Percentiles rank a stretch among this genome's conserved stretches.
Conservation (phyloP, 2,797 vertebrate species). For the Parauchenoglanis ngamensis region DNA sequence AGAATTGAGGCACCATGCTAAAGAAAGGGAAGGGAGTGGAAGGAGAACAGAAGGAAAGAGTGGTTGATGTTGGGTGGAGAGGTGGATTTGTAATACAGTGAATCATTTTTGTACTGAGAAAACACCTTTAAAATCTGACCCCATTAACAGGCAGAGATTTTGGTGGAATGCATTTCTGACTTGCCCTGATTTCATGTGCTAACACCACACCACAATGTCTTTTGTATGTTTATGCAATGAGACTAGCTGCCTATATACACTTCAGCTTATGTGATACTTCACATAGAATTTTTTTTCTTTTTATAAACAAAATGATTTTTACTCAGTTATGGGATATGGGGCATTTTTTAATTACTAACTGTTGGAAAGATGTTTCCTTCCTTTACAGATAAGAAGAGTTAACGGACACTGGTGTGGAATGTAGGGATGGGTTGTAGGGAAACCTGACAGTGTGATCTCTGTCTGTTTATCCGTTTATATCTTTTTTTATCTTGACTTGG, state of each 20-base stretch:
- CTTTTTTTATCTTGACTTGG: constrained; percentile 41
- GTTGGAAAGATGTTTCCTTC: not conserved
- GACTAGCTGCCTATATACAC: not conserved
- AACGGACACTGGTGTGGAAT: not conserved
- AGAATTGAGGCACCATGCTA: constrained; percentile 59
- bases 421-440: not conserved
- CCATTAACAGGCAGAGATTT: not conserved
- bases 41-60: constrained; percentile 54
- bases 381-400: not conserved
- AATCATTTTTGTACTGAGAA: constrained; percentile 51
- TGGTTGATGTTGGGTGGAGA: constrained; percentile 67
- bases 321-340: too few relatives aligned
- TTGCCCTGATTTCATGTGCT: constrained; percentile 58
- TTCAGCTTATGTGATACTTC: not conserved
- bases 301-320: not conserved
- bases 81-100: constrained; percentile 59
- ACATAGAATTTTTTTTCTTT: not conserved
- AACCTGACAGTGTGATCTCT: not conserved
- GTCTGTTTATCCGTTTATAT: not conserved
- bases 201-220: not conserved
- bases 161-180: not conserved
- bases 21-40: constrained; percentile 52
- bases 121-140: constrained; percentile 9
- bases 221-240: not conserved
- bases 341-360: not conserved